Evolutionary conservation across 23 tunicate genomes (phyloP), one percentile per base, ranked within the genome.

Genomic region (Halocynthia aurantium): DNA sequence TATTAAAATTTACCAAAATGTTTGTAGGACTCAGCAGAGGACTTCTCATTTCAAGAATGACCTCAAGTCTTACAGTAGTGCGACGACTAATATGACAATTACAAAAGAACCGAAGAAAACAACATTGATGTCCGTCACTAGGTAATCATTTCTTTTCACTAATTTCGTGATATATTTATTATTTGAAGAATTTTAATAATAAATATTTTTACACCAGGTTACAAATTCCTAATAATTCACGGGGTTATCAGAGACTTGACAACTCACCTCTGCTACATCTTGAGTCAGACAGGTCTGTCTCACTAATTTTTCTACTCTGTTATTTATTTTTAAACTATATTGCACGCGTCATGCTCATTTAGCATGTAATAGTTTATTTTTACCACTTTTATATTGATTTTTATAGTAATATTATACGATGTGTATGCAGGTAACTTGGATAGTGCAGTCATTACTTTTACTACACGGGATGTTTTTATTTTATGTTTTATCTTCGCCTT

Each of bases 241-340:
- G 63, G 0, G 93, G 93, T 12, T 91, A 91, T 58, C 97, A 91
- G 53, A 85, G 77, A 61, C 54, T 91, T 53, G 84, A 85, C 11
- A 76, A 87, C 53, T 85, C 97, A 8, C 90, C 97, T 7, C 67
- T 91, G 44, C 85, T 91, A 50, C 54, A 77, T 6, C 51, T 89
- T 65, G 82, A 89, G 67, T 89, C 96, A 15, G 97, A 91, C 81
- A 85, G 90, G 88, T 82, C 60, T 7, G 31, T 12, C 19, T 21
- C 4, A 21, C 62, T 31, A 76, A 20, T 63, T 10, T 11, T 22
- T n/a, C 49, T 11, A 18, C 74, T 18, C 17, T 15, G 50, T 17
- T 2, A 31, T 4, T 12, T 49, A 15, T 11, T 13, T 73, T 20
- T 68, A n/a, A 20, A 2, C 22, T 12, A 18, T 18, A 20, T 17